Conservation (phyloP, 2,113 vertebrate genomes). For the Oryzias woworae region DNA sequence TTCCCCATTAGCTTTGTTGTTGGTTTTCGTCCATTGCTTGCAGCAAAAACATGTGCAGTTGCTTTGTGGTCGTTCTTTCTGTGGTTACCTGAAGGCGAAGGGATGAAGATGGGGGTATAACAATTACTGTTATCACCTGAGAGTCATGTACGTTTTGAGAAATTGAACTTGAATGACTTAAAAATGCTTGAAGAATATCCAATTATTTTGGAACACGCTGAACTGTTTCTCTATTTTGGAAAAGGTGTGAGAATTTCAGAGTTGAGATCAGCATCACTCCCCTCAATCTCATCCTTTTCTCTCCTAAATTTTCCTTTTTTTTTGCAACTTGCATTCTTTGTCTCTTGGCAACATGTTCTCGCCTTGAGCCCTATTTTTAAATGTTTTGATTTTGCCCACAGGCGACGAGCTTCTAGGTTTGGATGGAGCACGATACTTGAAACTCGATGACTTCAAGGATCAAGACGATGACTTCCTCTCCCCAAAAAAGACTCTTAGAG, state of each 20-base stretch:
- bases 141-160: background rate
- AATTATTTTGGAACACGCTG: background rate
- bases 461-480: conserved; percentile 83
- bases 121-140: background rate
- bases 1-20: conserved; percentile 63
- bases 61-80: conserved; percentile 43
- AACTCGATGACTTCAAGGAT: conserved; percentile 82
- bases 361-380: conserved; percentile 12
- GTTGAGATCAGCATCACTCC: conserved; percentile 26
- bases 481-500: conserved; percentile 77
- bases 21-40: conserved; percentile 61
- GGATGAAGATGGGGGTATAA: conserved; percentile 33
- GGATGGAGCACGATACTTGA: conserved; percentile 79
- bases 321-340: conserved; percentile 16
- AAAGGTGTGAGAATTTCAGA: conserved; percentile 19
- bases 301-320: conserved; percentile 35
- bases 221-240: conserved; percentile 3
- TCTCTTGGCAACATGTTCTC: background rate
- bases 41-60: conserved; percentile 27
- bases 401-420: conserved; percentile 81
- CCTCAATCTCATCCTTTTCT: conserved; percentile 41
- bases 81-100: conserved; percentile 42
- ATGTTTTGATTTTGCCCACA: conserved; percentile 32
- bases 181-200: background rate
- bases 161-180: background rate